phyloP scores from a whole-genome alignment of 2,113 vertebrate species.

The Epinephelus fuscoguttatus region DNA sequence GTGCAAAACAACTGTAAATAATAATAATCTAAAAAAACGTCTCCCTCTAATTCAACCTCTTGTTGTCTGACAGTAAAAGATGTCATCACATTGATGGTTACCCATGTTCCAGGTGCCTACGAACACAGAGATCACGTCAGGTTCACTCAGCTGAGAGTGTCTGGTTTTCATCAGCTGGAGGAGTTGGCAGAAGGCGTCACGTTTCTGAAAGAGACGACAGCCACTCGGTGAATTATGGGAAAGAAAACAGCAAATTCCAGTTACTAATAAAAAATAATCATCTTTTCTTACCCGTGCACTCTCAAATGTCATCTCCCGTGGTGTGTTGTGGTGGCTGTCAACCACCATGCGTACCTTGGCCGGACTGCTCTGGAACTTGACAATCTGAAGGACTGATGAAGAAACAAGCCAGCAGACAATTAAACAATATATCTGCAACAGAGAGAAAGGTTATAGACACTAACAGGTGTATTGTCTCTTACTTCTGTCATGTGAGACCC shows the following conservation, averaged over 20 bases:
- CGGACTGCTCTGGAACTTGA: conserved; percentile 87
- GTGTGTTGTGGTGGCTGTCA: conserved; percentile 84
- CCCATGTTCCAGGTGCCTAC: conserved; percentile 94
- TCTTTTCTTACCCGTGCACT: conserved; percentile 77
- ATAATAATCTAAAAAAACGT: not conserved
- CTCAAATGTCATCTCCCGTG: conserved; percentile 88
- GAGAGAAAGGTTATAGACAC: not conserved
- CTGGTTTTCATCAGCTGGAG: conserved; percentile 89
- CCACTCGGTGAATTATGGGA: not conserved
- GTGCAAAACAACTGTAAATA: conserved; percentile 4
- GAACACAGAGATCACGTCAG: conserved; percentile 89
- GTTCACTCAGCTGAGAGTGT: conserved; percentile 85
- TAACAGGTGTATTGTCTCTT: conserved; percentile 44
- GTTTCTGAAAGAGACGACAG: conserved; percentile 80
- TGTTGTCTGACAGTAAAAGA: not conserved
- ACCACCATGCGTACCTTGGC: conserved; percentile 86
- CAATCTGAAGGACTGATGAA: conserved; percentile 88
- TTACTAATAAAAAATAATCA: not conserved
- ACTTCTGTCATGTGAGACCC: conserved; percentile 87
- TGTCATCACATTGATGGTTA: conserved; percentile 64
- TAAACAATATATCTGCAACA: not conserved
- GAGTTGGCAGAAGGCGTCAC: conserved; percentile 90
- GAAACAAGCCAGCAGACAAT: not conserved
- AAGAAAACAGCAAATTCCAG: not conserved
- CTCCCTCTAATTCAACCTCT: not conserved